A percentile compares a stretch with the other conserved stretches of the same genome.
Evolutionary conservation across 30 jellyfish, hydroid and myxozoan genomes (phyloP).

Genomic region (Morbakka virulenta): DNA sequence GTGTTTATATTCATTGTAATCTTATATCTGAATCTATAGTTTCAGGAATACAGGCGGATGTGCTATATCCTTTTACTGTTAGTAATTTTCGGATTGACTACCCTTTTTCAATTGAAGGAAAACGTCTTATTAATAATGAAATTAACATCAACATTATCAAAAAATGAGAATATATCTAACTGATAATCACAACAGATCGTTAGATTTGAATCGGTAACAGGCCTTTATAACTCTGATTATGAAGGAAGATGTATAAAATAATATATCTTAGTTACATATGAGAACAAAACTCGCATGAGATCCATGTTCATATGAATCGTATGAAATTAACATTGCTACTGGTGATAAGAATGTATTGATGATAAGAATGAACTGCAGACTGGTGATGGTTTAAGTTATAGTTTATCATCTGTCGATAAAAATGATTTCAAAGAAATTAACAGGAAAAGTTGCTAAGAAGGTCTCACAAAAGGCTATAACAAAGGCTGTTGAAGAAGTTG

Average conservation of each 20-base stretch:
- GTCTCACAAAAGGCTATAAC: neutral
- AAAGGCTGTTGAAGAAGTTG: slow-evolving; percentile 3
- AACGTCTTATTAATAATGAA: neutral
- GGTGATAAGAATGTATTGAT: too few species aligned
- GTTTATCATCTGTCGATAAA: neutral
- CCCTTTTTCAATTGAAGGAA: slow-evolving; percentile 22
- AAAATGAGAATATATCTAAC: slow-evolving; percentile 9
- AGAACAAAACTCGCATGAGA: too few species aligned
- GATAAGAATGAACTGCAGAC: too few species aligned
- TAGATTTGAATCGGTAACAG: too few species aligned
- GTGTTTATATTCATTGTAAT: slow-evolving; percentile 1
- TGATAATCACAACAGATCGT: too few species aligned
- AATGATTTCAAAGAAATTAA: slow-evolving; percentile 1
- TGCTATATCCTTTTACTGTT: slow-evolving; percentile 9
- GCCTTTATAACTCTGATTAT: too few species aligned
- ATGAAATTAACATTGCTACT: too few species aligned
- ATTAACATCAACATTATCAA: slow-evolving; percentile 4
- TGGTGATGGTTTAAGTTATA: slow-evolving; percentile 8
- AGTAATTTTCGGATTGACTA: slow-evolving; percentile 3
- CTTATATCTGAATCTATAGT: neutral
- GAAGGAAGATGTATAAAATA: too few species aligned
- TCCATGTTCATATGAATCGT: too few species aligned
- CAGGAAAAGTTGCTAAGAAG: slow-evolving; percentile 16
- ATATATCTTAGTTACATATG: too few species aligned
- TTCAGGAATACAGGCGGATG: slow-evolving; percentile 8